Conservation (phyloP, 2,888 invertebrate species). For the Cryptophagus acutangulus region DNA sequence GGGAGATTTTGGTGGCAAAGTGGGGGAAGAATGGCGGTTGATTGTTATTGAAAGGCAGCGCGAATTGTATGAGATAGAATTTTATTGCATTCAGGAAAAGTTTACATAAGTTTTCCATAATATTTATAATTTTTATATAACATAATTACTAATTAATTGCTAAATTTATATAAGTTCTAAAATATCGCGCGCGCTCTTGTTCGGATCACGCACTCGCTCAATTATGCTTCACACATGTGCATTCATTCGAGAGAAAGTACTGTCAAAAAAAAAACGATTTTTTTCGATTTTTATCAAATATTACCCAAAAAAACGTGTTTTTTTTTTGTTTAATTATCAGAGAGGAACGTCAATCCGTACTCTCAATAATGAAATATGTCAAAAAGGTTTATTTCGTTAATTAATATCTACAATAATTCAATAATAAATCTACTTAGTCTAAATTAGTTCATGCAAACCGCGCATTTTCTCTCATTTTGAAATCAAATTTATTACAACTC, state of each 20-base stretch:
- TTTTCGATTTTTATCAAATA: constrained; percentile 39
- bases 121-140: constrained; percentile 23
- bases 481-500: constrained; percentile 23
- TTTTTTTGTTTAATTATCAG: constrained; percentile 18
- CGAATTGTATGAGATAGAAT: constrained; percentile 54
- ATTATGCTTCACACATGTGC: constrained; percentile 2
- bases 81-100: constrained; percentile 53
- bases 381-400: constrained; percentile 37
- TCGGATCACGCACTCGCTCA: constrained; percentile 1
- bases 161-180: constrained; percentile 36
- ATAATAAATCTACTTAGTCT: constrained; percentile 32
- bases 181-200: neutral
- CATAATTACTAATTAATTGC: constrained; percentile 43
- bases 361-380: constrained; percentile 44
- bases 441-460: constrained; percentile 32
- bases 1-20: constrained; percentile 94
- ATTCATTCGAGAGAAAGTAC: constrained; percentile 1
- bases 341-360: constrained; percentile 50
- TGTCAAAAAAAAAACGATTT: constrained; percentile 33
- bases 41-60: too few species aligned
- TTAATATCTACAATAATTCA: constrained; percentile 39
- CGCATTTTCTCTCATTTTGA: constrained; percentile 31
- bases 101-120: constrained; percentile 47
- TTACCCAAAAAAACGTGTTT: constrained; percentile 35
- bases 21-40: too few species aligned